Conservation (phyloP, 2,797 vertebrate species). For the Gambelia wislizenii region DNA sequence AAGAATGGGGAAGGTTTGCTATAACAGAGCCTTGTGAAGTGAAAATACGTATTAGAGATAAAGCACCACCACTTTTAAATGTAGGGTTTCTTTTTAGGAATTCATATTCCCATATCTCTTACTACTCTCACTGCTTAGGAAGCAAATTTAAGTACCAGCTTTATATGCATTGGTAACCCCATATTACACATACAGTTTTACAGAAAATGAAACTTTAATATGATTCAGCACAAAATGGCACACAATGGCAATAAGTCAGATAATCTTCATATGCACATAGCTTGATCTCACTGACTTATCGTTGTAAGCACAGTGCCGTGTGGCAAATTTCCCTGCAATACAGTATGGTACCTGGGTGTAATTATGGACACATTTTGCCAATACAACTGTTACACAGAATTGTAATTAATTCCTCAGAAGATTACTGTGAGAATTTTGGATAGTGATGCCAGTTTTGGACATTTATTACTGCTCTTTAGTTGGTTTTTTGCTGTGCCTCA, state of each 20-base stretch:
- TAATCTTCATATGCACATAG: constrained; percentile 75
- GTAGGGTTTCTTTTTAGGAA: constrained; percentile 37
- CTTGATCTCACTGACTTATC: constrained; percentile 76
- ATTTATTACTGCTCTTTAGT: constrained; percentile 73
- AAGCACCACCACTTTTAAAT: constrained; percentile 62
- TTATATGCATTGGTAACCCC: constrained; percentile 75
- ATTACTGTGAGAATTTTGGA: constrained; percentile 76
- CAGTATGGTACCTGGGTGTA: constrained; percentile 71
- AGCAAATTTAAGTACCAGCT: constrained; percentile 76
- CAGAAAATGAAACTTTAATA: constrained; percentile 82
- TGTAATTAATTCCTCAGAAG: constrained; percentile 73
- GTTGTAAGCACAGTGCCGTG: constrained; percentile 76
- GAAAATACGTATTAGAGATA: constrained; percentile 70
- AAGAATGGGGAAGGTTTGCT: constrained; percentile 65
- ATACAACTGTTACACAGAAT: constrained; percentile 65
- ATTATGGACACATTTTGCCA: constrained; percentile 72
- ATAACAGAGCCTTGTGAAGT: constrained; percentile 59
- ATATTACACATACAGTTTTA: constrained; percentile 75
- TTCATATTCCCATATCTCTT: constrained; percentile 62
- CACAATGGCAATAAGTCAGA: constrained; percentile 79
- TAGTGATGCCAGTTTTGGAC: constrained; percentile 66
- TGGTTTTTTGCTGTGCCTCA: constrained; percentile 73
- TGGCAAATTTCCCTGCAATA: constrained; percentile 70
- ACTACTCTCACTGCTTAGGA: constrained; percentile 68
- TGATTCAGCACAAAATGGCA: constrained; percentile 82